These are phyloP conservation scores for Cephus pulcher DNA, from an alignment of 2,888 invertebrate species.

Conservation along the genomic window DNA sequence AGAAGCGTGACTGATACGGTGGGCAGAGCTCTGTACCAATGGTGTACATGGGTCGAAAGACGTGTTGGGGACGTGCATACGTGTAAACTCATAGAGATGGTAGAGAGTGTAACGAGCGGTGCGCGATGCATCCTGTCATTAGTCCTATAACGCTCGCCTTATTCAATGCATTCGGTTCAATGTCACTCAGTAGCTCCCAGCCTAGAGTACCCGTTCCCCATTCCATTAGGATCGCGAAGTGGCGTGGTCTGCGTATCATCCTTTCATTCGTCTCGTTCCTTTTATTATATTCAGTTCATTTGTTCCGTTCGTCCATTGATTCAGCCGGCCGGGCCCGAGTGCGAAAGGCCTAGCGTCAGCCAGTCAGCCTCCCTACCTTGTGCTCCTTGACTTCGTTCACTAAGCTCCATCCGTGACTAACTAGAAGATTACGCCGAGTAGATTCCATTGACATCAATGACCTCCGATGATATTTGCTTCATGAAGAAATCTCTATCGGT, in stretches of 20 bases:
- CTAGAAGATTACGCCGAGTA: slow-evolving; percentile 12
- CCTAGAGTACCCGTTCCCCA: slow-evolving; percentile 4
- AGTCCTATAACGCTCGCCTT: slow-evolving; percentile 51
- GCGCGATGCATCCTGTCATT: slow-evolving; percentile 60
- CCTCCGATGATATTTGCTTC: slow-evolving; percentile 18
- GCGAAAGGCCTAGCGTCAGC: no score
- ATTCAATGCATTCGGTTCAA: slow-evolving; percentile 61
- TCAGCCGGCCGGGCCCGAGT: not conserved
- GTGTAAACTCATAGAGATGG: not conserved
- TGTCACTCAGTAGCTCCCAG: slow-evolving; percentile 46
- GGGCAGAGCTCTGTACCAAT: not conserved
- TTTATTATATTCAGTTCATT: not conserved
- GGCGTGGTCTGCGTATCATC: slow-evolving; percentile 4
- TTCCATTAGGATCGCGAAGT: slow-evolving; percentile 4
- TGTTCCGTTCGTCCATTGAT: slow-evolving; percentile 9
- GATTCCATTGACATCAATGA: slow-evolving; percentile 31
- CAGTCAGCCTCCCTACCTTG: not conserved
- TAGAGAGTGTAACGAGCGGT: slow-evolving; percentile 44
- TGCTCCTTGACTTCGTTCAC: not conserved
- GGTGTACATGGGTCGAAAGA: not conserved
- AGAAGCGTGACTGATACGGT: not conserved
- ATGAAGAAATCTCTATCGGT: not conserved
- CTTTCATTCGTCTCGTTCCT: not conserved
- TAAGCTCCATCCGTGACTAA: not conserved
- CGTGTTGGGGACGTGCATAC: not conserved